A percentile compares a stretch with the other conserved stretches of the same genome.
phyloP scores from a whole-genome alignment of 2,888 invertebrate species.

The Escarpia spicata region DNA sequence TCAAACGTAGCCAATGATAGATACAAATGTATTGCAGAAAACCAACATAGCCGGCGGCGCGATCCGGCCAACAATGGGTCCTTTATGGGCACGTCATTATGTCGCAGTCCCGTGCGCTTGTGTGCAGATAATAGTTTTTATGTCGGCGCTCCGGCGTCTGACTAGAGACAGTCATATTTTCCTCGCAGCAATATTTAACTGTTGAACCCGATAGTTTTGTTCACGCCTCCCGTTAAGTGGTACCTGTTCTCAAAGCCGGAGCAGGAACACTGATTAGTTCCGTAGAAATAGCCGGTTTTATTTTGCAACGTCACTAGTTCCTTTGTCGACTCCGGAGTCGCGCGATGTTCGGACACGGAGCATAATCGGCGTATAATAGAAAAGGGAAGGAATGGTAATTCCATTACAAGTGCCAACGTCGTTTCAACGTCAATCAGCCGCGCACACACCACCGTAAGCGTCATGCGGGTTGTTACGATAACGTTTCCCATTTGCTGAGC shows the following conservation, averaged over 20 bases:
- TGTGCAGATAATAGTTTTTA: neutral
- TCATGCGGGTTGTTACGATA: neutral
- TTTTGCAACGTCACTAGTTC: neutral
- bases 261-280: neutral
- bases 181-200: neutral
- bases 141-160: neutral
- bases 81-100: neutral
- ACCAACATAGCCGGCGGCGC: neutral
- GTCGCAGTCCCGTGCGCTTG: neutral
- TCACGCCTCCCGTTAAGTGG: neutral
- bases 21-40: conserved; percentile 3
- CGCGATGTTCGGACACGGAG: neutral
- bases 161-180: neutral
- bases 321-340: neutral
- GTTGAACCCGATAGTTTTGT: conserved; percentile 3
- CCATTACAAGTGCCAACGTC: neutral
- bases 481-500: neutral
- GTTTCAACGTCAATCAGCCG: neutral
- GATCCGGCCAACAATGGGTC: neutral
- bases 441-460: neutral
- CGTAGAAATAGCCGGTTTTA: neutral
- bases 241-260: neutral
- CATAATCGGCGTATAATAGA: neutral
- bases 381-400: conserved; percentile 16
- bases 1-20: conserved; percentile 16